Base-by-base conservation (phyloP, 2,888 invertebrate species). In the Eupithecia dodoneata region DNA sequence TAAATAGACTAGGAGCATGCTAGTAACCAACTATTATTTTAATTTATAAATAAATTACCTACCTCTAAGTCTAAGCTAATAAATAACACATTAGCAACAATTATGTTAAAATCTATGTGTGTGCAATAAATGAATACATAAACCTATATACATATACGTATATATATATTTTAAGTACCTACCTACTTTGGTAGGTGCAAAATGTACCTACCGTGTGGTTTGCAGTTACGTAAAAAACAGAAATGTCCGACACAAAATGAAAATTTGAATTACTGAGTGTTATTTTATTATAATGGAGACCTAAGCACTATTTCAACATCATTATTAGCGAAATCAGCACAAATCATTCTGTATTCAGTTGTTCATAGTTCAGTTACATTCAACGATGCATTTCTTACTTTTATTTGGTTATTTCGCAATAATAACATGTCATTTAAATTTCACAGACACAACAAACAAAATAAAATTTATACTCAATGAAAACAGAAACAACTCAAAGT, bases 391-490 rank as follows among this genome's bases (percentile, higher is more conserved):
- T 30, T 63, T 63, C 30, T 63, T 63, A 30, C 10, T 63, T 30
- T 12, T 63, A 63, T 30, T 63, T 30, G 3, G 63, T 63, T 63
- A 63, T 63, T 30, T 63, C 63, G 63, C 30, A 63, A 4, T 63
- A 63, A 30, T n/a, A 63, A 30, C 63, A n/a, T 69, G 84, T 3
- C 74, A 80, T 45, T 72, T 88, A 12, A 84, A 88, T 73, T 79
- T 89, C 55, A 88, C 86, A 10, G 87, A 90, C 55, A 86, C 85
- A 0, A 70, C 87, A 12, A 72, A 83, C 9, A 87, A 87, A 84
- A 84, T 88, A 0, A 88, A 88, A 85, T 76, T 80, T 4, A 81
- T 88, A 52, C 77, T 89, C 47, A 83, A 81, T 0, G 82, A 85
- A 45, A 87, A 87, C 52, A 83, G 84, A 47, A 88, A 87, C 45